Evolutionary conservation across 2,113 vertebrate genomes (phyloP), one percentile per base, ranked within the genome.

Genomic region (Pteruthius melanotis): DNA sequence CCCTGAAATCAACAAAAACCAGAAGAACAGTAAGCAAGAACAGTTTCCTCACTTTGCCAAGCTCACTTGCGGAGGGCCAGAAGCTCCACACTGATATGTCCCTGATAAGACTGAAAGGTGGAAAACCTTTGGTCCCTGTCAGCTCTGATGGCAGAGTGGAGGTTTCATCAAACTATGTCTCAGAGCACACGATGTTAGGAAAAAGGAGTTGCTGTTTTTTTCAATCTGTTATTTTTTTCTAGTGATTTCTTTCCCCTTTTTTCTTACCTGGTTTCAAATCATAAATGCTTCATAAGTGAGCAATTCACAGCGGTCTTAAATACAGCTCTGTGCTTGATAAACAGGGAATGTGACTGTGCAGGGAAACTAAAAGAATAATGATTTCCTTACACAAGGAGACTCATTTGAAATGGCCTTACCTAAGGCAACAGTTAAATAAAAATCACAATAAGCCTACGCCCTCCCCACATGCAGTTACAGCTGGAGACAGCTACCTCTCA

Each of bases 1-100:
- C 98, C 98, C 98, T 99, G 94, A 66, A 96, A 97, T 70, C 60
- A 96, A 93, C 75, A 89, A 84, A 94, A 93, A 23, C 0, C 22
- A 90, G 60, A 88, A 90, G 9, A 93, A 11, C 7, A 68, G 61
- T 97, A 56, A 97, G 78, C 31, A 89, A 13, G 64, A 94, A 28
- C 45, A 72, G 31, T 70, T 75, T 44, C 54, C 26, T 63, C 7
- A 5, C 27, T 83, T 95, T 31, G 22, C 28, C 56, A 89, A 72
- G 57, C 11, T 80, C 76, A 76, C 27, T 10, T 65, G 60, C 33
- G 77, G 49, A 60, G n/a, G 8, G 39, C 33, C 35, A 59, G 19
- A 77, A 21, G 16, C 19, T 64, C 50, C 52, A 79, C n/a, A 42
- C 5, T 37, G 33, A 30, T 30, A 53, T 13, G 10, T 54, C 71